These are phyloP conservation scores for Telmatherina bonti DNA, from an alignment of 2,797 vertebrate genomes.

Conservation along the genomic window DNA sequence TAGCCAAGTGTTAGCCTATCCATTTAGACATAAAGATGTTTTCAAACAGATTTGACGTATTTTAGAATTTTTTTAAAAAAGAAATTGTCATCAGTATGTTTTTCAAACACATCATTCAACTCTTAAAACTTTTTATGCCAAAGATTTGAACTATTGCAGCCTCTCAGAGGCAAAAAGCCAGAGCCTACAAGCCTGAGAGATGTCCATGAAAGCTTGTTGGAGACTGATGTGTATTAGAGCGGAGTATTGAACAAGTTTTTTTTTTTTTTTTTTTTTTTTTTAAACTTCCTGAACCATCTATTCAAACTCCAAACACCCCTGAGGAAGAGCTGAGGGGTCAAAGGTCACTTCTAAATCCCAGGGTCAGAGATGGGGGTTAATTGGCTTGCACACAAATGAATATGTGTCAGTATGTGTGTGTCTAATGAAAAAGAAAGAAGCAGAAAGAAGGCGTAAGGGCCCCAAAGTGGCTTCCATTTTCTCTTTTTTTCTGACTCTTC, in stretches of 20 bases:
- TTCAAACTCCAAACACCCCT: constrained; percentile 33
- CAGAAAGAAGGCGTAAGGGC: constrained; percentile 37
- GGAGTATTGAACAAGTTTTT: constrained; percentile 10
- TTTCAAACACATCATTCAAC: too few relatives aligned
- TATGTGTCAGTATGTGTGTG: constrained; percentile 31
- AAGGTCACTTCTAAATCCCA: constrained; percentile 48
- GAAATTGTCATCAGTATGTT: too few relatives aligned
- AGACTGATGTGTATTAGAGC: constrained; percentile 12
- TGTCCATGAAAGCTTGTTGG: neutral
- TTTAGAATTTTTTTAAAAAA: too few relatives aligned
- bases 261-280: too few relatives aligned
- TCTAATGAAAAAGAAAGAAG: neutral
- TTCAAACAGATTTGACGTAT: neutral
- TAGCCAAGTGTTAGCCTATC: too few relatives aligned
- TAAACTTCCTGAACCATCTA: constrained; percentile 35
- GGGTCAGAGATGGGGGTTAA: constrained; percentile 60
- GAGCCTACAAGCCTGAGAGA: neutral
- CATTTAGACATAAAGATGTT: neutral
- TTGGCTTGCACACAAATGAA: constrained; percentile 39
- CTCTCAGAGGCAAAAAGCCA: too few relatives aligned
- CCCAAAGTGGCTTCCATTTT: constrained; percentile 27
- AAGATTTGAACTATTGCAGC: too few relatives aligned
- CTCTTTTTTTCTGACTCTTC: constrained; percentile 46
- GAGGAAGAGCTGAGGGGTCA: constrained; percentile 52
- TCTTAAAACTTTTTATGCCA: too few relatives aligned